A percentile compares a stretch with the other conserved stretches of the same genome.
Conservation (phyloP, 1,140 invertebrate species). For the Drosophila pectinifera region DNA sequence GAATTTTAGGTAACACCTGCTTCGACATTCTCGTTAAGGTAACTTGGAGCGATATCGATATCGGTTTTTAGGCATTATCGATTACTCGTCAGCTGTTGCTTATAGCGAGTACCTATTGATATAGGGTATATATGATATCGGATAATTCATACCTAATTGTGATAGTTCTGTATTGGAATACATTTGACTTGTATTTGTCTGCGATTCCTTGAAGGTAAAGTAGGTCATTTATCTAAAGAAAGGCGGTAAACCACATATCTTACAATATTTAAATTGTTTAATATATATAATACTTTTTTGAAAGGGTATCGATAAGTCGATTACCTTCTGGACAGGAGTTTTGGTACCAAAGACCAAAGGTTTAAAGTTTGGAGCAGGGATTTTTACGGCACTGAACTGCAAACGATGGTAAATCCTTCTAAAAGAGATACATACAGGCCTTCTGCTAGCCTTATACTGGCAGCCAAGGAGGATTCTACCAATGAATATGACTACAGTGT, state of each 20-base stretch:
- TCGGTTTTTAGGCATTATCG: slow-evolving; percentile 17
- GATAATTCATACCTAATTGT: background rate
- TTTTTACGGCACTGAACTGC: background rate
- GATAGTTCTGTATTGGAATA: no score
- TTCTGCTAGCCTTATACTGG: slow-evolving; percentile 85
- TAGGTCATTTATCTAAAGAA: background rate
- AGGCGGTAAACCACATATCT: background rate
- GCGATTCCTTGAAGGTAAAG: background rate
- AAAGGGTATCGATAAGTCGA: slow-evolving; percentile 3
- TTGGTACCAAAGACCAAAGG: slow-evolving; percentile 21
- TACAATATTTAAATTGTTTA: background rate
- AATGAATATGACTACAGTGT: slow-evolving; percentile 57
- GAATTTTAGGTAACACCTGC: slow-evolving; percentile 57
- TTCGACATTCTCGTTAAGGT: slow-evolving; percentile 55
- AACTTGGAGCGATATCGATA: slow-evolving; percentile 24
- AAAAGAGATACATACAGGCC: slow-evolving; percentile 45
- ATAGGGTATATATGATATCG: background rate
- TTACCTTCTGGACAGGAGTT: no score
- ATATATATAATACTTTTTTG: background rate
- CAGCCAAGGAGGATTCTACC: slow-evolving; percentile 54
- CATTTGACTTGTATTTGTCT: no score
- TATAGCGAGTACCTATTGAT: slow-evolving; percentile 4
- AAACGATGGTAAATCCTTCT: slow-evolving; percentile 28
- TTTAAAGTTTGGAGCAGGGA: slow-evolving; percentile 11
- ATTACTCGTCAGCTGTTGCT: slow-evolving; percentile 13